Percentiles rank a stretch among this genome's conserved stretches.
Evolutionary conservation across 2,797 vertebrate species (phyloP).

Genomic region (Gobio occitaniae): DNA sequence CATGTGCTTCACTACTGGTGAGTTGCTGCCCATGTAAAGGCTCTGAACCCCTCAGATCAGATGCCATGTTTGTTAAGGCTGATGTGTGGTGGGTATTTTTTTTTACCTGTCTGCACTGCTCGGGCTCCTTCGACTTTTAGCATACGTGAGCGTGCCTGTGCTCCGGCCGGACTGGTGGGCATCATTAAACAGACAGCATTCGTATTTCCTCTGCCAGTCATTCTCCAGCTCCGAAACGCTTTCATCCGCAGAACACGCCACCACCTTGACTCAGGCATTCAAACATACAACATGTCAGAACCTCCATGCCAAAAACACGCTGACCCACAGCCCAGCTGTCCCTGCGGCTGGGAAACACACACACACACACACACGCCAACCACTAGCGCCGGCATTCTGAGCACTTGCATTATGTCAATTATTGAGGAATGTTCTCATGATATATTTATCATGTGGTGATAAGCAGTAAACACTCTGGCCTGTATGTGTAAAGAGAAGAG

Average conservation of each 20-base stretch:
- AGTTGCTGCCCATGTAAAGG: not conserved
- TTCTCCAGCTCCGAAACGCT: constrained; percentile 6
- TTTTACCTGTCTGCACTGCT: not conserved
- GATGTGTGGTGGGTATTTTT: not conserved
- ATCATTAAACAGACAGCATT: constrained; percentile 50
- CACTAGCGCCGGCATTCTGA: constrained; percentile 19
- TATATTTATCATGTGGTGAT: constrained; percentile 57
- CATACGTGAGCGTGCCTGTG: constrained; percentile 7
- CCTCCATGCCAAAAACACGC: constrained; percentile 17
- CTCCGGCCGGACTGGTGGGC: constrained; percentile 35
- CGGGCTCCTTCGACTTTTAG: not conserved
- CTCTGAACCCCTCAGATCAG: not conserved
- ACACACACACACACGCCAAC: not conserved
- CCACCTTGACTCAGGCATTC: constrained; percentile 13
- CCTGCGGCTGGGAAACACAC: not conserved
- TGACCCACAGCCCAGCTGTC: constrained; percentile 17
- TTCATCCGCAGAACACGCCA: constrained; percentile 41
- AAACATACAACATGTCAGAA: constrained; percentile 21
- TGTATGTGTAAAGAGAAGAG: constrained; percentile 53
- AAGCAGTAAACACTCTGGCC: constrained; percentile 61
- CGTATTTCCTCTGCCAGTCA: constrained; percentile 41
- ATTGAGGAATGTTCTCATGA: constrained; percentile 61
- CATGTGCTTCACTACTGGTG: not conserved
- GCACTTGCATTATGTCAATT: constrained; percentile 58
- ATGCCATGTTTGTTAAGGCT: not conserved